Base-by-base conservation (phyloP, 2,888 invertebrate species). In the Thecocarcelia acutangulata region DNA sequence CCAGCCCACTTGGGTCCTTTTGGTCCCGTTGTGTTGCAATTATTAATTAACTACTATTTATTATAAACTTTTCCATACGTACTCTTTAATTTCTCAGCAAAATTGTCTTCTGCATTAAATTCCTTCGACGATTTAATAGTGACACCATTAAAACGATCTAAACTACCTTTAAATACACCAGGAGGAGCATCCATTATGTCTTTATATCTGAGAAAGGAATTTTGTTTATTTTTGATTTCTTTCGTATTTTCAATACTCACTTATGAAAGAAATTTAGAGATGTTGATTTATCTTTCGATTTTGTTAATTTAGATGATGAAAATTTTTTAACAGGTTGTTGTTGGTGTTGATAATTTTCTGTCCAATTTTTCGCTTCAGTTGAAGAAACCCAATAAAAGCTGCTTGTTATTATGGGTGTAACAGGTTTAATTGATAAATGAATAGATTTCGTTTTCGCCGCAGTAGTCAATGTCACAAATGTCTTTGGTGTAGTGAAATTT, bases 141-240 rank as follows among this genome's bases (percentile, higher is more conserved):
- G 6, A 96, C 90, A 1, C 96, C 96, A 87, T 93, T 93, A 85
- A 94, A 96, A 84, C 94, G 92, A 89, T 96, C 96, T 24, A 87
- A 68, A 11, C 86, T 85, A 0, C 94, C 92, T 44, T 90, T 87
- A 87, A 94, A 94, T 11, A 91, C 70, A 40, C 87, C 87, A 12
- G 84, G 63, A 3, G 89, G 88, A 0, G 82, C 84, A 46, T 88
- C 87, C 88, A 90, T 90, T 37, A 81, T 75, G 9, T 59, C 61
- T 58, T 58, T 61, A 52, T 81, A 81, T 68, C 81, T 81, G 56
- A 37, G n/a, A 24, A 40, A 19, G 28, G 1, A 12, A 12, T 12
- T 61, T 33, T 15, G n/a, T 17, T n/a, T 12, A 42, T 19, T 24
- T 33, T 3, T 8, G 33, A 3, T 12, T 44, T 58, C 17, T n/a